Base-by-base conservation (phyloP, 2,113 vertebrate species). In the Pyxicephalus adspersus region DNA sequence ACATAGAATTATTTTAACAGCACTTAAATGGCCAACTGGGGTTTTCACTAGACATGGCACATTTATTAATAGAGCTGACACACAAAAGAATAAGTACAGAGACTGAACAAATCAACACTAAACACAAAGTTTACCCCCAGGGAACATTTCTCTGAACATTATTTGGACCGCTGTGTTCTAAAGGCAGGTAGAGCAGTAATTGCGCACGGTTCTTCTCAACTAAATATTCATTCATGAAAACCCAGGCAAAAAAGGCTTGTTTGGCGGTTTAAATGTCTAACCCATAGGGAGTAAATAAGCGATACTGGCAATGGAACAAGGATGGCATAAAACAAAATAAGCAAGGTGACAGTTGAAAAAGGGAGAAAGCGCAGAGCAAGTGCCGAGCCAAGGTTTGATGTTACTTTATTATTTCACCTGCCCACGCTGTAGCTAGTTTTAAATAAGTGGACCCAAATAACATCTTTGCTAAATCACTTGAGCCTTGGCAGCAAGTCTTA, bases 131-230 rank as follows among this genome's bases (percentile, higher is more conserved):
- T 52, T 6, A 74, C 45, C 68, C 65, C 61, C 72, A 57, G 61
- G 28, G 70, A 54, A 75, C 51, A 45, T 58, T 26, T 75, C 29
- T 26, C 28, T 5, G 61, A 66, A 57, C 38, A 74, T 75, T 51
- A 75, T 51, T 50, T 25, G 34, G 28, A 74, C 63, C 2, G 52
- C 79, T 74, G 79, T 55, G 70, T 64, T 73, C 51, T 55, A 57
- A 54, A 73, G 50, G 61, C 68, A 81, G 52, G 68, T 74, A 70
- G 64, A 72, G 16, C 58, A 34, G 22, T 75, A 74, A 82, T 82
- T 60, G 17, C 38, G 52, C 28, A 23, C 72, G 25, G 1, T 75
- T 31, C 34, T 64, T 71, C 26, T 52, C 51, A 80, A 25, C 58
- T 51, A 80, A 72, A 80, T 64, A 60, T 64, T 61, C 66, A 50